phyloP scores from a whole-genome alignment of 1,140 invertebrate genomes.

The Cylas formicarius region DNA sequence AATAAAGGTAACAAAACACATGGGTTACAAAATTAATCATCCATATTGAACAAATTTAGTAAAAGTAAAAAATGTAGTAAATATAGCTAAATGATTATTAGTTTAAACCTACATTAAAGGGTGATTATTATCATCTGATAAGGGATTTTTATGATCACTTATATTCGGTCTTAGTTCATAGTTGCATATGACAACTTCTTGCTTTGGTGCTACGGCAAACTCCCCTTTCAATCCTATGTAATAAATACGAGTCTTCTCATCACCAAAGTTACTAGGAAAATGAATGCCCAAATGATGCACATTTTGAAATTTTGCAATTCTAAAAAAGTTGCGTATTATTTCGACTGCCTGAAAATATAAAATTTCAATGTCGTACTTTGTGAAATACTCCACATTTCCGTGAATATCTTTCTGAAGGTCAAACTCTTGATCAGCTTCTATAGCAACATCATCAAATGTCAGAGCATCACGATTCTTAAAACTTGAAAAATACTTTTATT shows the following conservation, averaged over 20 bases:
- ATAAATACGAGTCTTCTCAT: conserved; percentile 76
- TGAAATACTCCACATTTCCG: conserved; percentile 79
- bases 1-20: no score
- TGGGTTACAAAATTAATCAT: no score
- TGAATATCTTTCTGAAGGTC: conserved; percentile 71
- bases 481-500: conserved; percentile 47
- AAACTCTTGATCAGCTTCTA: conserved; percentile 82
- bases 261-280: conserved; percentile 82
- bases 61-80: no score
- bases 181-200: conserved; percentile 83
- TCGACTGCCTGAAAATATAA: neutral
- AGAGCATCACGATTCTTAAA: conserved; percentile 89
- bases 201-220: conserved; percentile 72
- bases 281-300: conserved; percentile 82
- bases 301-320: conserved; percentile 83
- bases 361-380: conserved; percentile 58
- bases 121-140: conserved; percentile 47
- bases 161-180: conserved; percentile 82
- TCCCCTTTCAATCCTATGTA: conserved; percentile 95
- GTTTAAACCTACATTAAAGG: conserved; percentile 47
- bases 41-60: no score
- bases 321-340: conserved; percentile 48
- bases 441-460: conserved; percentile 81
- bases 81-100: conserved; percentile 49
- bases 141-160: conserved; percentile 71